Conservation (phyloP, 2,113 vertebrate genomes). For the Psephotus haematonotus region DNA sequence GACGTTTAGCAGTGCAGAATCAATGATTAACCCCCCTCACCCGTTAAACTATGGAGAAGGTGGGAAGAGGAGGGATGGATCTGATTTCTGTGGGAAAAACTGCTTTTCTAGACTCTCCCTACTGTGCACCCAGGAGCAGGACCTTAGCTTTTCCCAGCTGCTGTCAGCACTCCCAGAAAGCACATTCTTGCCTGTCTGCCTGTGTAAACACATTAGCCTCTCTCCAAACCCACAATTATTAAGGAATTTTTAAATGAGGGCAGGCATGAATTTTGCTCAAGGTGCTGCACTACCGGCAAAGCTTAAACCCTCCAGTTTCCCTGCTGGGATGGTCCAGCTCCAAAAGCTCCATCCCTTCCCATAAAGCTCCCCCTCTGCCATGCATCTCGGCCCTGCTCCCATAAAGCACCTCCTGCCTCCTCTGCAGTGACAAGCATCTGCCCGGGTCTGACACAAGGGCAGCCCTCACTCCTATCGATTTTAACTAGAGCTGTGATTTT, state of each 20-base stretch:
- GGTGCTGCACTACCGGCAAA: not conserved
- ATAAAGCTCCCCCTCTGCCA: fast-evolving
- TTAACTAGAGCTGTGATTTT: not conserved
- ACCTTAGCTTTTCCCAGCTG: not conserved
- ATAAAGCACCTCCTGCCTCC: not conserved
- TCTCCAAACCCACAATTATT: not conserved
- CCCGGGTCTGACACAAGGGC: not conserved
- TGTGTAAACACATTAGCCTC: conserved; percentile 24
- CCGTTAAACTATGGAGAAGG: not conserved
- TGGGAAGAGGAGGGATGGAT: not conserved
- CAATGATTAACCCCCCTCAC: not conserved
- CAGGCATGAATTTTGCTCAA: not conserved
- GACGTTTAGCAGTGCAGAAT: not conserved
- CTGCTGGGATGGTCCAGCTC: not conserved
- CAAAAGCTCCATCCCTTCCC: not conserved
- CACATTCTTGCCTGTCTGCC: not conserved
- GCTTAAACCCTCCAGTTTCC: not conserved
- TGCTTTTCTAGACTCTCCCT: not conserved
- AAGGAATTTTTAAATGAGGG: conserved; percentile 39
- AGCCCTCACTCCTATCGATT: fast-evolving
- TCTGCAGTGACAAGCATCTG: fast-evolving
- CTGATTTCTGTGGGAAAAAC: not conserved
- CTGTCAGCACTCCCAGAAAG: not conserved
- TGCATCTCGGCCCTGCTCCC: fast-evolving
- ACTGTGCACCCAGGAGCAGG: not conserved